Evolutionary conservation across 2,888 invertebrate genomes (phyloP), one percentile per base, ranked within the genome.

Genomic region (Dasypolia templi): DNA sequence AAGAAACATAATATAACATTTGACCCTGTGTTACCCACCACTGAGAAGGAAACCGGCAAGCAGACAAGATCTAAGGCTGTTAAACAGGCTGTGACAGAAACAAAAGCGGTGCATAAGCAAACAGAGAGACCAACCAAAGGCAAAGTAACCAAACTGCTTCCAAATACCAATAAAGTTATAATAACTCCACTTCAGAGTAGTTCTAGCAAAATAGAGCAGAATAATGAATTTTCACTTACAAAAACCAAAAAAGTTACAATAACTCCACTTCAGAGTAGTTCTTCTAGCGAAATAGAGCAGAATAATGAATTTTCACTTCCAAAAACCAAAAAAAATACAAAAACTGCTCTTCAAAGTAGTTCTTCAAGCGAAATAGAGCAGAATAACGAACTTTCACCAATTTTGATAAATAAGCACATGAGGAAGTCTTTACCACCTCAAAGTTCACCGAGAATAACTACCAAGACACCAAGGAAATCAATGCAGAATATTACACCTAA

Each of bases 401-500:
- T 87, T 62, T 63, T 79, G 61, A 69, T 17, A 12, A 76, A 55
- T 59, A 75, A 55, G 35, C 58, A 19, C 19, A 32, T 83, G 12
- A 81, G 84, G 44, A 86, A 83, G 66, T 86, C 88, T 7, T 56
- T 86, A 51, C 71, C 76, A 17, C 55, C 72, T 42, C 61, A 64
- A 17, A 78, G 69, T 46, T 82, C 86, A 19, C 80, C 83, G 1
- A 66, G 63, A 14, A 29, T 74, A 35, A 62, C 32, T 0, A 39
- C 3, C 4, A 88, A 87, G 61, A 84, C 87, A 29, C 79, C 83
- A 4, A 86, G 83, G 58, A 90, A 86, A 64, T 81, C 82, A 35
- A 58, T 82, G n/a, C 67, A 72, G 76, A 74, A 81, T n/a, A 32
- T 74, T n/a, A 93, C 93, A 51, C 93, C 93, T 29, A 90, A 88